Evolutionary conservation across 2,797 vertebrate species (phyloP), one percentile per base, ranked within the genome.

Genomic region (Epinephelus coioides): DNA sequence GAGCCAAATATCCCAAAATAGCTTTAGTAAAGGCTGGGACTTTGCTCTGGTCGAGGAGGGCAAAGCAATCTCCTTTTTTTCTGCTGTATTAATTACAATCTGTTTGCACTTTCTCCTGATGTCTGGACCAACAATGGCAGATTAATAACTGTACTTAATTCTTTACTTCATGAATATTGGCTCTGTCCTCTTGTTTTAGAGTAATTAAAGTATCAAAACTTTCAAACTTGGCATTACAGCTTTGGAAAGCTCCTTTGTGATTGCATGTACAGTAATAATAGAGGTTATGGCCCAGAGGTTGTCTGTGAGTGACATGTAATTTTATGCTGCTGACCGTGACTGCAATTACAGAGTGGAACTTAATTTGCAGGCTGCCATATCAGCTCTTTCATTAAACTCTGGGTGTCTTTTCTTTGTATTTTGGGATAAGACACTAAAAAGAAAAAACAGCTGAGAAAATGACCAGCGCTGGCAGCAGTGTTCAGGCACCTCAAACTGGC

Each of bases 241-340:
- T 43, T 51, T 21, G 23, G 27, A 69, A 7, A n/a, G 44, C 73
- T 75, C 72, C 60, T 77, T 49, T 50, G 44, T 79, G 83, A 83
- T 50, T 10, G 7, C 54, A 40, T 84, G 79, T 77, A 49, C 76
- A 79, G 72, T 83, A 86, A 85, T 89, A 84, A 91, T 76, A 73
- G 86, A 69, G 75, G 77, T 88, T 63, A 44, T 7, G 76, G 76
- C 80, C 83, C 62, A 43, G 65, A 79, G 73, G 65, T 72, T 83
- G 69, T 60, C 25, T 21, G 61, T 82, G 83, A 82, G 73, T 69
- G 83, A 69, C 76, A 53, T 70, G 65, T 88, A 76, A 88, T 91
- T 85, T 85, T 67, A 84, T 69, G 65, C 78, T 66, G 83, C 75
- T 86, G 83, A 84, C 83, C 60, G 14, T 55, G 66, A 75, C 69